Evolutionary conservation across 2,113 vertebrate genomes (phyloP).

Genomic region (Cyphomyrus discorhynchus): DNA sequence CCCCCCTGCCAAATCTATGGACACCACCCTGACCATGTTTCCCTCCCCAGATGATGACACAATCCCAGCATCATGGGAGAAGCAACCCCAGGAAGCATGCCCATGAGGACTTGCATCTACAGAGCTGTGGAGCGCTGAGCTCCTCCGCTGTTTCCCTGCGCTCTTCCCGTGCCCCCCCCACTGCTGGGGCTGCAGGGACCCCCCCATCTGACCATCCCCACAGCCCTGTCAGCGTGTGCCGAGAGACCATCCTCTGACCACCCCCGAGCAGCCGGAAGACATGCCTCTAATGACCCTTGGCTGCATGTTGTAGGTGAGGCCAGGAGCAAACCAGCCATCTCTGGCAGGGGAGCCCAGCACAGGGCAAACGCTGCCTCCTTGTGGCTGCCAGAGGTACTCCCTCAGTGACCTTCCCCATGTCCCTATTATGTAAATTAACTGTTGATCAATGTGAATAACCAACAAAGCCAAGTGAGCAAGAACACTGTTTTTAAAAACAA

Average conservation of each 20-base stretch:
- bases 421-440: constrained; percentile 30
- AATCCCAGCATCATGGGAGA: constrained; percentile 52
- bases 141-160: constrained; percentile 55
- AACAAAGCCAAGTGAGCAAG: constrained; percentile 32
- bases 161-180: constrained; percentile 36
- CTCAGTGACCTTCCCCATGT: constrained; percentile 47
- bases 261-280: constrained; percentile 33
- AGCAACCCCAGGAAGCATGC: constrained; percentile 58
- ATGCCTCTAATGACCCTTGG: constrained; percentile 30
- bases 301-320: constrained; percentile 34
- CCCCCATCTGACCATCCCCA: constrained; percentile 49
- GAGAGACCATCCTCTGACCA: constrained; percentile 72
- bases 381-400: constrained; percentile 55
- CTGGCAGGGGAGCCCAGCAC: constrained; percentile 32
- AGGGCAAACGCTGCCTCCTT: not conserved
- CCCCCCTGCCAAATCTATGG: not conserved
- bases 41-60: constrained; percentile 65
- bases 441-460: constrained; percentile 13
- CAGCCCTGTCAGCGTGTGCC: constrained; percentile 58
- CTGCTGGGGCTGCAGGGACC: constrained; percentile 37
- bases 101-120: constrained; percentile 77
- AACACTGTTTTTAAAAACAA: constrained; percentile 20
- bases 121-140: constrained; percentile 82
- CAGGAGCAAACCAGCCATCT: constrained; percentile 27
- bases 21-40: not conserved